phyloP scores from a whole-genome alignment of 2,113 vertebrate genomes.

The Galeopterus variegatus region DNA sequence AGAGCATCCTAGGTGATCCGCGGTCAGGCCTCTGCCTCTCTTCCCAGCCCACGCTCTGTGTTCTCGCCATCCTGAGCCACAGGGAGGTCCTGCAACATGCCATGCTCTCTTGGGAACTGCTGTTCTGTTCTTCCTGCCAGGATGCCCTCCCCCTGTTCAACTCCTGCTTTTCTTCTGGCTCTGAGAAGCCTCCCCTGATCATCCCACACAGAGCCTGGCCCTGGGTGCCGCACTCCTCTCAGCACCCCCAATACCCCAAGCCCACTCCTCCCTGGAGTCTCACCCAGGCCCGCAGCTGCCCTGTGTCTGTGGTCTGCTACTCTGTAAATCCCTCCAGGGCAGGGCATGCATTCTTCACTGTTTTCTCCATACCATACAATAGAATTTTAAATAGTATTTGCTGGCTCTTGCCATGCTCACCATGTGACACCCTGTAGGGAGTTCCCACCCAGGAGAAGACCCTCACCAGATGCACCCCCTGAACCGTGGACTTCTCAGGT shows the following conservation, averaged over 20 bases:
- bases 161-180: neutral
- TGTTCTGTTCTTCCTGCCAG: neutral
- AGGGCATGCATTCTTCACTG: neutral
- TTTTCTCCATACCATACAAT: neutral
- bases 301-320: fast-evolving
- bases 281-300: neutral
- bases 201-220: neutral
- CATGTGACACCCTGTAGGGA: too few relatives aligned
- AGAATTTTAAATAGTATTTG: neutral
- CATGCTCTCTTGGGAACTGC: neutral
- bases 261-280: neutral
- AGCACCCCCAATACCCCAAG: neutral
- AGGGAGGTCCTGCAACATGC: neutral
- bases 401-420: neutral
- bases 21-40: neutral
- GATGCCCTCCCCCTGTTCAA: neutral
- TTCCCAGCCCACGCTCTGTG: fast-evolving
- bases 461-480: too few relatives aligned
- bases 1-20: neutral
- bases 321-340: neutral
- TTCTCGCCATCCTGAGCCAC: neutral
- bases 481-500: too few relatives aligned
- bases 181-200: neutral
- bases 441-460: neutral
- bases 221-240: neutral